phyloP scores from a whole-genome alignment of 2,797 vertebrate genomes.

The Callimico goeldii region DNA sequence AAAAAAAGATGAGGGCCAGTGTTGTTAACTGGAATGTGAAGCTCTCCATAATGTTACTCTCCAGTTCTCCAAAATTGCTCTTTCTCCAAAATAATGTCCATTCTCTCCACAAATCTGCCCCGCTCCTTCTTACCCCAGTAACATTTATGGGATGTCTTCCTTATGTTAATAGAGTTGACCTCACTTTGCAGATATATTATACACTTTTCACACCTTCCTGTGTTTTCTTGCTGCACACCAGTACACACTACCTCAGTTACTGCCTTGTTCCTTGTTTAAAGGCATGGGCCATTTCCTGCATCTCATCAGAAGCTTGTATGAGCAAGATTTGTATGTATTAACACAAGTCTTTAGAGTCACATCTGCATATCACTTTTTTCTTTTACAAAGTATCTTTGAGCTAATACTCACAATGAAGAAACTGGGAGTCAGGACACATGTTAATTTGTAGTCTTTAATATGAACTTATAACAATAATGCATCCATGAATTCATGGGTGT shows the following conservation, averaged over 20 bases:
- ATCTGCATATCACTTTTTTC: background rate
- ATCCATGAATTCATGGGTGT: background rate
- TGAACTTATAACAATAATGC: background rate
- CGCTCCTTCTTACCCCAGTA: accelerated
- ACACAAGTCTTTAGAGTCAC: background rate
- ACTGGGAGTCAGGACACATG: background rate
- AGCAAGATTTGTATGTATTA: background rate
- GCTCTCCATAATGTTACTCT: no score
- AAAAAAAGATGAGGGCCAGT: background rate
- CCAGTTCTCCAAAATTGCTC: accelerated
- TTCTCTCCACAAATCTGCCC: accelerated
- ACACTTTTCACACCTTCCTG: no score
- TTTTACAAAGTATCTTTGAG: background rate
- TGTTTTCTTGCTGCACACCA: accelerated
- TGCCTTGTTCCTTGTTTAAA: background rate
- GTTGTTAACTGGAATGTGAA: background rate
- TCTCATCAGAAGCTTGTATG: background rate
- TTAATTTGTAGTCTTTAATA: background rate
- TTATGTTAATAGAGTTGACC: accelerated
- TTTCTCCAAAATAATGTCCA: accelerated
- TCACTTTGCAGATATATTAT: accelerated
- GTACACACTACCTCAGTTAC: accelerated
- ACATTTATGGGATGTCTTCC: background rate
- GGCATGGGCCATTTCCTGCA: background rate
- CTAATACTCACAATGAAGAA: background rate